These are phyloP conservation scores for Labeo calbasu DNA, from an alignment of 2,797 vertebrate species.

Conservation along the genomic window DNA sequence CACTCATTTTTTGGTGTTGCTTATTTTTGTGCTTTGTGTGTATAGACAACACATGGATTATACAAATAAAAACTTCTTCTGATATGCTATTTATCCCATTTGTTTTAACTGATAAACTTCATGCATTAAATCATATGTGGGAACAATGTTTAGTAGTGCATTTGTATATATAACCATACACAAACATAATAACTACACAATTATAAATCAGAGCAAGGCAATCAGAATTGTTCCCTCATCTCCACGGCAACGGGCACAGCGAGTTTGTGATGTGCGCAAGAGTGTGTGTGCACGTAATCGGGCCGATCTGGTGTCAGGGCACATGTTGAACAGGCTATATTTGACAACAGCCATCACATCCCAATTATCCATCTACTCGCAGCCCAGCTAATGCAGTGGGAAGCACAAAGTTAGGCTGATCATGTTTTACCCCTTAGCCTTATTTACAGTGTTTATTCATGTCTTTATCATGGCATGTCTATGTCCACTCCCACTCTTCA, in stretches of 20 bases:
- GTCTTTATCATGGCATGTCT: constrained; percentile 40
- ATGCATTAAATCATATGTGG: background rate
- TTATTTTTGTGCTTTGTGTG: background rate
- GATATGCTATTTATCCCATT: background rate
- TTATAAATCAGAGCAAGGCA: constrained; percentile 34
- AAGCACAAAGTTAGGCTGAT: constrained; percentile 47
- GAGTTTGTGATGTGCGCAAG: constrained; percentile 24
- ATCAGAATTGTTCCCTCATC: constrained; percentile 47
- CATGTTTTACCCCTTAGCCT: constrained; percentile 58
- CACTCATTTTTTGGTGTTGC: background rate
- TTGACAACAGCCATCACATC: constrained; percentile 51
- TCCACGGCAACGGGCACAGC: constrained; percentile 56
- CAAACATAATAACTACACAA: constrained; percentile 27
- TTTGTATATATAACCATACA: background rate
- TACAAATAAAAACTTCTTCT: background rate
- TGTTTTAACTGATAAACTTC: background rate
- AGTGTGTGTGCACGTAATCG: constrained; percentile 50
- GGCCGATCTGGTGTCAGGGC: constrained; percentile 54
- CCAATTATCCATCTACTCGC: constrained; percentile 54
- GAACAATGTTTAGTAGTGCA: background rate
- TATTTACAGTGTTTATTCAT: constrained; percentile 59
- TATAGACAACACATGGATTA: background rate
- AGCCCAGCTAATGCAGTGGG: constrained; percentile 39
- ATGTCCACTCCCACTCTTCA: constrained; percentile 27
- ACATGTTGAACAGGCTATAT: constrained; percentile 57